phyloP scores from a whole-genome alignment of 2,113 vertebrate species.

The Phylloscopus trochilus region DNA sequence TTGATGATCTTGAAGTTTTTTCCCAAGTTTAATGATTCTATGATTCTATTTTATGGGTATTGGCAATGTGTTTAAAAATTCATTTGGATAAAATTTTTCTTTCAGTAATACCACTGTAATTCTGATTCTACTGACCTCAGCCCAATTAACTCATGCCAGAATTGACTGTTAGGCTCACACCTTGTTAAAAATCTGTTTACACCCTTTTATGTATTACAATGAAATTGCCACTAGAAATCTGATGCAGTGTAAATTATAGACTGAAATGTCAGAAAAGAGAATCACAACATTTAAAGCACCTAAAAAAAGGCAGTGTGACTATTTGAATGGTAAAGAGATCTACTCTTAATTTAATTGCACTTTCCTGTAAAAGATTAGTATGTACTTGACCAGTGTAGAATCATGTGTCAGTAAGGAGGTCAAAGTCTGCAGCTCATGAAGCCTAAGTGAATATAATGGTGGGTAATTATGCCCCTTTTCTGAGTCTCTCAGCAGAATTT shows the following conservation, averaged over 20 bases:
- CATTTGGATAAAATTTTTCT: neutral
- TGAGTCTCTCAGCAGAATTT: neutral
- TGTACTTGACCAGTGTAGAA: neutral
- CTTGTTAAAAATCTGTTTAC: conserved; percentile 29
- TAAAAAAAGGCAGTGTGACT: neutral
- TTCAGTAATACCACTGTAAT: neutral
- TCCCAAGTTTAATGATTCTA: neutral
- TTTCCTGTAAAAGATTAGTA: neutral
- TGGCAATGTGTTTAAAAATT: neutral
- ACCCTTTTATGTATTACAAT: neutral
- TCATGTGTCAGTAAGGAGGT: neutral
- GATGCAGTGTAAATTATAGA: neutral
- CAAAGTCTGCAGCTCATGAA: neutral
- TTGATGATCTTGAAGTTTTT: neutral
- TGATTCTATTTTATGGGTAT: neutral
- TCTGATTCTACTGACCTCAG: neutral
- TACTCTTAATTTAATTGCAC: neutral
- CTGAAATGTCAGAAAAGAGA: neutral
- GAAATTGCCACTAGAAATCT: neutral
- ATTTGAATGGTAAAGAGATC: neutral
- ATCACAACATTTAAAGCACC: neutral
- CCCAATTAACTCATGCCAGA: neutral
- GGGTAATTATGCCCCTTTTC: neutral
- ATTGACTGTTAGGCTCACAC: neutral
- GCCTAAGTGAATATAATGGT: neutral